phyloP scores from a whole-genome alignment of 2,113 vertebrate genomes.

The Lagenorhynchus albirostris region DNA sequence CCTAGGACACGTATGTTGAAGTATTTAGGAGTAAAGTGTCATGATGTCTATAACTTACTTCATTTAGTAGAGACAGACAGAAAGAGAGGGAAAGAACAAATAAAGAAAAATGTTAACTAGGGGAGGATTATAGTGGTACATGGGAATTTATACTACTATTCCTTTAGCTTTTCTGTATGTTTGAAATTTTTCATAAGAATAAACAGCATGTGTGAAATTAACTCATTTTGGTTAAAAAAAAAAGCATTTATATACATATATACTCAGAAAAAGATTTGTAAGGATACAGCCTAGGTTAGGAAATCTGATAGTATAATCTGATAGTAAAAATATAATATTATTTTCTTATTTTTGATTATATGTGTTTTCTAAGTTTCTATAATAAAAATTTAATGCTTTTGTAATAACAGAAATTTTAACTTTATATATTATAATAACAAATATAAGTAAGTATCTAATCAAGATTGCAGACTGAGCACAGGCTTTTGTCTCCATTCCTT shows the following conservation, averaged over 20 bases:
- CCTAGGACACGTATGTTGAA: not conserved
- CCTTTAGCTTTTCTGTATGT: not conserved
- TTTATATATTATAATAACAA: not conserved
- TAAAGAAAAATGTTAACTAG: not conserved
- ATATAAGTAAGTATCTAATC: not conserved
- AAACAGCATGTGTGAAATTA: not conserved
- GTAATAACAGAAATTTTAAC: not conserved
- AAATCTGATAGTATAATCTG: not conserved
- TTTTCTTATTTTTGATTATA: slow-evolving; percentile 3
- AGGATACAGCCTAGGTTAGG: not conserved
- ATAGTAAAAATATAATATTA: not conserved
- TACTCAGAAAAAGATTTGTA: not conserved
- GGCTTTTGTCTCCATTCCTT: not conserved
- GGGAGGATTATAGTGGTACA: not conserved
- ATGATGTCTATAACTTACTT: not conserved
- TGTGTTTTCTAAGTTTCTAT: not conserved
- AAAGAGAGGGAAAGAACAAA: not conserved
- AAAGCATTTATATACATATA: not conserved
- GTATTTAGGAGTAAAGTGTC: not conserved
- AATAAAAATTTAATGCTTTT: not conserved
- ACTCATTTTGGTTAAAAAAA: not conserved
- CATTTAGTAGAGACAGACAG: not conserved
- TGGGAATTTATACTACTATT: not conserved
- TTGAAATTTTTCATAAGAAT: not conserved
- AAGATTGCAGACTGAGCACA: not conserved